These are phyloP conservation scores for Tragelaphus imberbis DNA, from an alignment of 2,113 vertebrate species.

Conservation along the genomic window DNA sequence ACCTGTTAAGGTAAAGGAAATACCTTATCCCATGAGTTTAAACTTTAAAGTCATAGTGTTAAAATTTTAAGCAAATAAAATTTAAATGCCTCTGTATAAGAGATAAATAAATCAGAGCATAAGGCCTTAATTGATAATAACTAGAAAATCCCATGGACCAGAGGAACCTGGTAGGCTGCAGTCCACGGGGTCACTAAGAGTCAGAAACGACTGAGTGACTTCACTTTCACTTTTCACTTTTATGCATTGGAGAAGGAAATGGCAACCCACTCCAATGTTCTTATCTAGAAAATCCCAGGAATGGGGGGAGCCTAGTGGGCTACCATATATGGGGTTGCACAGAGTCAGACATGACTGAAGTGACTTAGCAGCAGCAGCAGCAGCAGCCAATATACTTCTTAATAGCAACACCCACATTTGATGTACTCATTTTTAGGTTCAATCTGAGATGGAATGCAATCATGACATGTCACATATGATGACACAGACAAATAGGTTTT, in stretches of 20 bases:
- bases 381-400: background rate
- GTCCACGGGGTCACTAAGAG: too few relatives aligned
- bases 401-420: background rate
- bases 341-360: too few relatives aligned
- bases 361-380: too few relatives aligned
- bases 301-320: too few relatives aligned
- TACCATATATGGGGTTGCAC: too few relatives aligned
- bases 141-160: too few relatives aligned
- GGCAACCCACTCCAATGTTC: too few relatives aligned
- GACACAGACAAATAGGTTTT: background rate
- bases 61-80: background rate
- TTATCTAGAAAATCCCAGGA: too few relatives aligned
- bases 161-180: too few relatives aligned
- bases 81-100: background rate
- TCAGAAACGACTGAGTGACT: too few relatives aligned
- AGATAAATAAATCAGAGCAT: background rate
- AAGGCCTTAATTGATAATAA: background rate
- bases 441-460: background rate
- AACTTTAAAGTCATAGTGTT: background rate
- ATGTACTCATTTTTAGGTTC: background rate
- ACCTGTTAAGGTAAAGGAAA: constrained; percentile 76
- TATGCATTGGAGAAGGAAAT: too few relatives aligned
- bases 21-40: background rate
- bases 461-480: background rate
- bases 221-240: too few relatives aligned